Conservation (phyloP, 2,797 vertebrate genomes). For the Linurgus olivaceus region DNA sequence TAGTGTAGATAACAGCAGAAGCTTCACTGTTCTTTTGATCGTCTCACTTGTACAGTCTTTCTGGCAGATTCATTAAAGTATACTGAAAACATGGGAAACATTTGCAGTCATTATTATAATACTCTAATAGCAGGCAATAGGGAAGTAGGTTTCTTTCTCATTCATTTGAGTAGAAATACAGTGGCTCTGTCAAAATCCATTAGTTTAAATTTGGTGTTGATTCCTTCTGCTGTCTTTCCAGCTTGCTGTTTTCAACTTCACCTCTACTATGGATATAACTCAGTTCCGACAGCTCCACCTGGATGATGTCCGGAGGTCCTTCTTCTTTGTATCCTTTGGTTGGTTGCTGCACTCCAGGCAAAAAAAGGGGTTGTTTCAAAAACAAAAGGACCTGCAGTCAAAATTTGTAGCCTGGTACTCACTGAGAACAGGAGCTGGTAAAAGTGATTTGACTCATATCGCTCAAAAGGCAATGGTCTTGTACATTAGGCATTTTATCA, state of each 20-base stretch:
- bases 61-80: conserved; percentile 30
- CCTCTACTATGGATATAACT: conserved; percentile 81
- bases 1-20: not conserved
- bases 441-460: not conserved
- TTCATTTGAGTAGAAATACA: not conserved
- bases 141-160: conserved; percentile 7
- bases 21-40: not conserved
- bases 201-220: not conserved
- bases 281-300: conserved; percentile 86
- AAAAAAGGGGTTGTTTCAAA: not conserved
- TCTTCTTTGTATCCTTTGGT: conserved; percentile 93
- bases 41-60: conserved; percentile 20
- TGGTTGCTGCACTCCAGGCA: not conserved
- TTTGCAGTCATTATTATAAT: not conserved
- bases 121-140: not conserved
- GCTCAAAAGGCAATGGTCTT: not conserved
- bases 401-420: not conserved
- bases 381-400: not conserved
- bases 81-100: conserved; percentile 23
- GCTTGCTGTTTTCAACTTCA: conserved; percentile 86
- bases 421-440: not conserved
- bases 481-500: not conserved
- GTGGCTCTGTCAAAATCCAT: not conserved
- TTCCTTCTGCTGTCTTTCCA: conserved; percentile 65
- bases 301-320: conserved; percentile 91